Evolutionary conservation across 2,888 invertebrate species (phyloP), one percentile per base, ranked within the genome.

Genomic region (Coleophora deauratella): DNA sequence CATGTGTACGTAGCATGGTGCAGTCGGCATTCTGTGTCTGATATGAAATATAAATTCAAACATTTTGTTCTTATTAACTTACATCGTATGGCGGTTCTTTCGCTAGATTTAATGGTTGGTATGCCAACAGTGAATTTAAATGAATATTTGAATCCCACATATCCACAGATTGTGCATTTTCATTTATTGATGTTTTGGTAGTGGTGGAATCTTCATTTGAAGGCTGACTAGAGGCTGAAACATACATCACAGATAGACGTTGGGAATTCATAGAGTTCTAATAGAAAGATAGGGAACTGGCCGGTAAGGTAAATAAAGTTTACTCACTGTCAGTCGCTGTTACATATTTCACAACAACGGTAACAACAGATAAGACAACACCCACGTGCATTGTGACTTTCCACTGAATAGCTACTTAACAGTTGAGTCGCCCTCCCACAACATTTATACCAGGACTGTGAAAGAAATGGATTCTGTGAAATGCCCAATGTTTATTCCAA

Each of bases 81-180:
- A 66, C 65, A 40, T 49, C 33, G 13, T 10, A 30, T 10, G 52
- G 41, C 3, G 51, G 44, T 8, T 3, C 21, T 21, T 21, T 21
- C 6, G 21, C 21, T n/a, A n/a, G n/a, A n/a, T n/a, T n/a, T n/a
- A n/a, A n/a, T n/a, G 61, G 61, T 6, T 48, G 54, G 37, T 61
- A 55, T 2, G 56, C 40, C 66, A 66, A 65, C 21, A 62, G 35
- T 0, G 62, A 53, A 37, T 64, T 62, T 9, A 55, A 39, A 9
- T 48, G 47, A 2, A 54, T 54, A 45, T 50, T 59, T 7, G 33
- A 35, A 9, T 54, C 54, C 49, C 49, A 52, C 3, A 51, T 35
- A 30, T 54, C 46, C 27, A 47, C 32, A 8, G 49, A 48, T 3
- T 51, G 36, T 10, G 44, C 27, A 27, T 27, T 27, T 32, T 51